Evolutionary conservation across 2,797 vertebrate genomes (phyloP).

Genomic region (Enteromius trimaculatus): DNA sequence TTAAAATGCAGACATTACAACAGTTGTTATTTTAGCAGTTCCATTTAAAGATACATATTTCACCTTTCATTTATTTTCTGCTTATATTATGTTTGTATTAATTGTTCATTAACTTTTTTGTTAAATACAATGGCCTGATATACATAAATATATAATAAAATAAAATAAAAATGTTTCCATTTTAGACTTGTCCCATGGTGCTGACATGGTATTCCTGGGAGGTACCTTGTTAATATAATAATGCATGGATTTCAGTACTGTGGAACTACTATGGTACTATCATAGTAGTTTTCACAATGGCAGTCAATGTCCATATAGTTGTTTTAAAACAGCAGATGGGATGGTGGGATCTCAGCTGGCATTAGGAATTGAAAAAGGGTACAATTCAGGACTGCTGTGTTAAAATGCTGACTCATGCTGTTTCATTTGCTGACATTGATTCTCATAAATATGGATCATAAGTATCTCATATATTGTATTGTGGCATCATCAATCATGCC

Average conservation of each 20-base stretch:
- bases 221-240: not conserved
- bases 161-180: not conserved
- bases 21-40: not conserved
- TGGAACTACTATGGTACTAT: not conserved
- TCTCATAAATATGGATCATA: not conserved
- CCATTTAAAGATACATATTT: not conserved
- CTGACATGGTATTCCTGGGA: not conserved
- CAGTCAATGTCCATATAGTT: not conserved
- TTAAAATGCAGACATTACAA: too few species aligned
- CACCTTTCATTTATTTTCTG: too few species aligned
- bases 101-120: not conserved
- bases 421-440: not conserved
- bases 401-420: conserved; percentile 32
- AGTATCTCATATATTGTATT: not conserved
- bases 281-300: not conserved
- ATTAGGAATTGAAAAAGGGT: not conserved
- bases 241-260: not conserved
- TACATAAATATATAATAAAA: not conserved
- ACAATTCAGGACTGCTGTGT: not conserved
- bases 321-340: not conserved
- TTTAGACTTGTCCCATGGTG: not conserved
- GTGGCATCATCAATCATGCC: not conserved
- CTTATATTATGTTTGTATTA: not conserved
- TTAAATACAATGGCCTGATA: not conserved
- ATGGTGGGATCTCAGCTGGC: not conserved